Base-by-base conservation (phyloP, 30 jellyfish, hydroid and myxozoan genomes). In the Euphysa ruthae region DNA sequence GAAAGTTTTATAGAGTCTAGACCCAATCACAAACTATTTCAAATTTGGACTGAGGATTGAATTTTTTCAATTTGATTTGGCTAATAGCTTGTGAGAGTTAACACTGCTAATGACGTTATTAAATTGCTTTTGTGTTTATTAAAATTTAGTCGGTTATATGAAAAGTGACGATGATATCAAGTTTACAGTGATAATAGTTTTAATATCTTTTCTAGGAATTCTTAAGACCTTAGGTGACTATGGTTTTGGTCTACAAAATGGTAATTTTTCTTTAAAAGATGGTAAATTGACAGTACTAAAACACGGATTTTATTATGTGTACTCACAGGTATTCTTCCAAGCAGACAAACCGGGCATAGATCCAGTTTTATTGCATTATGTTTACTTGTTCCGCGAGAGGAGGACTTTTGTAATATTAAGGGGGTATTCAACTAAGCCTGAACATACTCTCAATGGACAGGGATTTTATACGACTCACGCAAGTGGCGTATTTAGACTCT, bases 311-410 rank as follows among this genome's bases (percentile, higher is more conserved):
- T 73, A 73, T 38, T 28, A 56, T 49, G 74, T 73, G 0, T 73
- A 73, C 20, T 26, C 81, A 30, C 85, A 73, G 24, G 82, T 73
- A 7, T 73, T 28, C 60, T 73, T 73, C 46, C 83, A 73, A 73
- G 73, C 82, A 7, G 85, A 73, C 32, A 61, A 49, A 20, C 43
- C 31, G 12, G 73, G 26, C 4, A 61, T 61, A 29, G 80, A 68
- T 24, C 80, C 75, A 22, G 25, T n/a, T n/a, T 55, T 68, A 23
- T 25, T 23, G 28, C 80, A 68, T 68, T 43, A 68, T 29, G 80
- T 68, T 68, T 68, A 68, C 74, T 25, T 43, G 15, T 68, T 68
- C 1, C 74, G 80, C 14, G 32, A 50, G 15, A 43, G 49, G 16
- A 61, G 43, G 24, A 58, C 27, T 10, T 61, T 1, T 27, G 46